Percentiles rank a stretch among this genome's conserved stretches.
These are phyloP conservation scores for Neoarius graeffei DNA, from an alignment of 2,113 vertebrate genomes.

Conservation along the genomic window DNA sequence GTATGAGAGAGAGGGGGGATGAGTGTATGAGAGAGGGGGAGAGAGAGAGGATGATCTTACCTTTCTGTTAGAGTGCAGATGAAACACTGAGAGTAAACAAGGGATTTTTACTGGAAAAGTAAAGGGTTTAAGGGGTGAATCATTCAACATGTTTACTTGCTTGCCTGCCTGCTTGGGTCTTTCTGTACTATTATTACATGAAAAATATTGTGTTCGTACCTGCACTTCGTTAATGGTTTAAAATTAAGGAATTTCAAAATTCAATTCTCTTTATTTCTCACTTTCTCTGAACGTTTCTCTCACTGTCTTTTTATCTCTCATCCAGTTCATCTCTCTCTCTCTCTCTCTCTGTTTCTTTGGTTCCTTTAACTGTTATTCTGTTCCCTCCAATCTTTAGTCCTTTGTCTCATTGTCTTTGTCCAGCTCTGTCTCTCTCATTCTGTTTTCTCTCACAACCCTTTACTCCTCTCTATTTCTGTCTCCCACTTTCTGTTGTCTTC, in stretches of 20 bases:
- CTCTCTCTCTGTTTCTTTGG: neutral
- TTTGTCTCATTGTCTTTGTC: neutral
- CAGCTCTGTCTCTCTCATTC: neutral
- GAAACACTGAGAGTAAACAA: neutral
- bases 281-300: neutral
- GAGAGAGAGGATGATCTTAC: neutral
- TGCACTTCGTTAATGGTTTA: neutral
- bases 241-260: neutral
- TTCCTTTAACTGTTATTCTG: neutral
- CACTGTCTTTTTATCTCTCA: neutral
- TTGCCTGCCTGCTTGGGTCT: neutral
- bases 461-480: neutral
- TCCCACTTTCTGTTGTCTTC: neutral
- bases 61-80: neutral
- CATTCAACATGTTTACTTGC: neutral
- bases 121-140: neutral
- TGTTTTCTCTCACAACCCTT: neutral
- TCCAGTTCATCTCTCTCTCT: neutral
- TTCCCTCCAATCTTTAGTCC: neutral
- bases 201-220: neutral
- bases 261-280: neutral
- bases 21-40: too few relatives aligned
- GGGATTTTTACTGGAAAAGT: neutral
- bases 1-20: too few relatives aligned
- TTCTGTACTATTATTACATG: neutral